Percentiles rank a stretch among this genome's conserved stretches.
Evolutionary conservation across 2,797 vertebrate species (phyloP).

Genomic region (Acrossocheilus fasciatus): DNA sequence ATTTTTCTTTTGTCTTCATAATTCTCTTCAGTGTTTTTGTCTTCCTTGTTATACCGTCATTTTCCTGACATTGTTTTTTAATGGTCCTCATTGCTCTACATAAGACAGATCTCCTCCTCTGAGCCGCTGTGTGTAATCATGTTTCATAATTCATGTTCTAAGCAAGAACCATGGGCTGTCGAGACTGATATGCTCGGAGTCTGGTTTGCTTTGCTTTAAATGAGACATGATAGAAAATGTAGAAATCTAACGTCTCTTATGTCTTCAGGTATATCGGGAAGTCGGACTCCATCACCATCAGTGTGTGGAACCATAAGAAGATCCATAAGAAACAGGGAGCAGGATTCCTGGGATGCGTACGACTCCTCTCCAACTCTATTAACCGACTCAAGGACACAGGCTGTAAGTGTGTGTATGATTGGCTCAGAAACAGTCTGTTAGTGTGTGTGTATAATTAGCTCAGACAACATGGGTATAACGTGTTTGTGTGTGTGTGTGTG

Average conservation of each 20-base stretch:
- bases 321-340: constrained; percentile 99
- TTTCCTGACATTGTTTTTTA: not conserved
- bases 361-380: constrained; percentile 96
- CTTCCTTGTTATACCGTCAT: not conserved
- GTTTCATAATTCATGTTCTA: not conserved
- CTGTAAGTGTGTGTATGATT: constrained; percentile 82
- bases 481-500: constrained; percentile 9
- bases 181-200: not conserved
- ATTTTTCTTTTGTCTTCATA: not conserved
- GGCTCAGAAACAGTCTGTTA: not conserved
- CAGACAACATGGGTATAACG: no score
- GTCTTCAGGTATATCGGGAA: constrained; percentile 90
- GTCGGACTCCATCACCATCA: constrained; percentile 97
- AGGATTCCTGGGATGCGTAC: constrained; percentile 96
- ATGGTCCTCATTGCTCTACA: not conserved
- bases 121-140: not conserved
- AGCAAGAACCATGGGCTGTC: not conserved
- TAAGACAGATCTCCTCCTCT: not conserved
- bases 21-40: not conserved
- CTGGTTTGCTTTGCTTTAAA: constrained; percentile 15
- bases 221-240: not conserved
- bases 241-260: constrained; percentile 1
- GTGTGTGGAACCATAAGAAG: constrained; percentile 99
- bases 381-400: constrained; percentile 99
- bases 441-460: constrained; percentile 11